Percentiles rank a stretch among this genome's conserved stretches.
These are phyloP conservation scores for Hyposmocoma kahamanoa DNA, from an alignment of 1,140 invertebrate species.

Conservation along the genomic window DNA sequence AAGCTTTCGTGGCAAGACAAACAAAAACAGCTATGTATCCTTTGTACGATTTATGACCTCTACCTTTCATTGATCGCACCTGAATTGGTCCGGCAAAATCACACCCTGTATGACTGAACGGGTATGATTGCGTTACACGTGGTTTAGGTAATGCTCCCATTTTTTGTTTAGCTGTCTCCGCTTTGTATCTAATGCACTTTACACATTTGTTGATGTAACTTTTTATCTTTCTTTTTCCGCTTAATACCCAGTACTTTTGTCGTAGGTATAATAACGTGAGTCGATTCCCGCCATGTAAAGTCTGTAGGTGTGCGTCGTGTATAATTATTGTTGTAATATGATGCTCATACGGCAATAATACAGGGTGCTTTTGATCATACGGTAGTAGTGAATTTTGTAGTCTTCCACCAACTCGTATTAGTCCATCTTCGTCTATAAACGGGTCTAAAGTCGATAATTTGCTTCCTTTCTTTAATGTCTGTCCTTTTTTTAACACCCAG, in stretches of 20 bases:
- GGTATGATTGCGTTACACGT: slow-evolving; percentile 18
- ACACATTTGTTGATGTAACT: slow-evolving; percentile 28
- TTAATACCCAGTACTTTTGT: slow-evolving; percentile 32
- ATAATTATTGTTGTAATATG: slow-evolving; percentile 23
- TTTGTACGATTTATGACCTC: too few relatives aligned
- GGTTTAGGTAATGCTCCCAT: slow-evolving; percentile 42
- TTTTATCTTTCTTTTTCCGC: slow-evolving; percentile 22
- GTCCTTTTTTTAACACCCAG: too few relatives aligned
- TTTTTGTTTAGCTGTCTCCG: slow-evolving; percentile 13
- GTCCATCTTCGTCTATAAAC: slow-evolving; percentile 19
- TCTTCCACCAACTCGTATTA: slow-evolving; percentile 30
- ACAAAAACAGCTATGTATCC: too few relatives aligned
- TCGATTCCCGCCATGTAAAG: slow-evolving; percentile 23
- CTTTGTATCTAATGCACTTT: slow-evolving; percentile 23
- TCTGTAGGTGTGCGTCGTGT: slow-evolving; percentile 13
- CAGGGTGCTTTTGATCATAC: slow-evolving; percentile 28
- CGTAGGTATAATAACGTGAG: slow-evolving; percentile 16
- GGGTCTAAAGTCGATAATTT: slow-evolving; percentile 8
- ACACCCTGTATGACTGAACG: slow-evolving; percentile 33
- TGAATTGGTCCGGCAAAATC: slow-evolving; percentile 48
- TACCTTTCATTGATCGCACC: too few relatives aligned
- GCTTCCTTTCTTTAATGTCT: neutral
- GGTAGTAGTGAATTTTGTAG: slow-evolving; percentile 16
- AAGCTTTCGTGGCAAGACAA: too few relatives aligned
- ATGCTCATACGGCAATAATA: slow-evolving; percentile 22